Evolutionary conservation across 2,113 vertebrate species (phyloP).

Genomic region (Brachirus orientalis): DNA sequence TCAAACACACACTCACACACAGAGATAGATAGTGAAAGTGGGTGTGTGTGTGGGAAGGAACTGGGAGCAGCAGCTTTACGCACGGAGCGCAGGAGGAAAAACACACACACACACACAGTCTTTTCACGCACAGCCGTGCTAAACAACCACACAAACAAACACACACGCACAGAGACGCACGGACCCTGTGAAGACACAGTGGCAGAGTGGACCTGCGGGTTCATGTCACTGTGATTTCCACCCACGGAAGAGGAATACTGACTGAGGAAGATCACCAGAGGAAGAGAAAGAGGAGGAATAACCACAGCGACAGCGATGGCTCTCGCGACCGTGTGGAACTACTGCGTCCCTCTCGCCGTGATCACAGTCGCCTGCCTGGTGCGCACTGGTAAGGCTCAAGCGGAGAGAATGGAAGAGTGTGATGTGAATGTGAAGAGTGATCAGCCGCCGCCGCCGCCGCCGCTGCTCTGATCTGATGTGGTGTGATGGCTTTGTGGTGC

Average conservation of each 20-base stretch:
- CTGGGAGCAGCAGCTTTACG: slow-evolving; percentile 58
- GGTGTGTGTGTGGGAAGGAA: slow-evolving; percentile 37
- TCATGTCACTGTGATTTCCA: slow-evolving; percentile 70
- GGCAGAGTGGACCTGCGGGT: slow-evolving; percentile 73
- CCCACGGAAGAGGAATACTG: slow-evolving; percentile 76
- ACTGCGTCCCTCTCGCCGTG: slow-evolving; percentile 74
- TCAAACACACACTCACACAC: neutral
- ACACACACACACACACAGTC: slow-evolving; percentile 33
- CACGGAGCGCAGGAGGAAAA: slow-evolving; percentile 43
- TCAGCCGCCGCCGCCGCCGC: neutral
- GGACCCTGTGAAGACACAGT: slow-evolving; percentile 39
- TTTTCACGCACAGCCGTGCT: slow-evolving; percentile 26
- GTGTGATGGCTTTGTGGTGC: neutral
- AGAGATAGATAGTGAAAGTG: slow-evolving; percentile 22
- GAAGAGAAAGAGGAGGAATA: slow-evolving; percentile 47
- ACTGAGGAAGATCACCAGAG: slow-evolving; percentile 8
- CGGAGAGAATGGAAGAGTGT: slow-evolving; percentile 27
- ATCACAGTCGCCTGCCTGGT: slow-evolving; percentile 64
- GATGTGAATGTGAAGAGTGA: slow-evolving; percentile 38
- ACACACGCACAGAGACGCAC: neutral
- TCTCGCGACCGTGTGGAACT: slow-evolving; percentile 76
- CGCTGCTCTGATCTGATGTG: neutral
- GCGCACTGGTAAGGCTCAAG: slow-evolving; percentile 76
- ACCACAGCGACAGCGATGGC: slow-evolving; percentile 70
- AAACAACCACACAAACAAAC: neutral